phyloP scores from a whole-genome alignment of 2,113 vertebrate species.

The Scytalopus superciliaris region DNA sequence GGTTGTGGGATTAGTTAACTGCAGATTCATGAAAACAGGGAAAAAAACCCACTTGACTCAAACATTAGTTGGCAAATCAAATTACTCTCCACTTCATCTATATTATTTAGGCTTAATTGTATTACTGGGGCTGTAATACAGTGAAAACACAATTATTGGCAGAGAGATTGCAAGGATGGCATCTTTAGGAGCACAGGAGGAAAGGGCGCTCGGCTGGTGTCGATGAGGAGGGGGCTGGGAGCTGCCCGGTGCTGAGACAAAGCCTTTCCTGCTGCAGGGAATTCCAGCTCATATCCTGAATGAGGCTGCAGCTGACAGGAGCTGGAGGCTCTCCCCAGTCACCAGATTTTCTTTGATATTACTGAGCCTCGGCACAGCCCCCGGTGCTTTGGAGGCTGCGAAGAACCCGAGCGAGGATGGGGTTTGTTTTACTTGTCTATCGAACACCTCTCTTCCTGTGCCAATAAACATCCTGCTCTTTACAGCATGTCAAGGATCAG shows the following conservation, averaged over 20 bases:
- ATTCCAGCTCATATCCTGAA: background rate
- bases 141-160: constrained; percentile 42
- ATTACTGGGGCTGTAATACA: constrained; percentile 39
- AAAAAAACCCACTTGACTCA: background rate
- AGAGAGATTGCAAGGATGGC: constrained; percentile 29
- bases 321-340: background rate
- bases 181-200: background rate
- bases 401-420: fast-evolving
- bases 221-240: background rate
- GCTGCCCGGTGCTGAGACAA: background rate
- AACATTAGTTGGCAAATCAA: constrained; percentile 35
- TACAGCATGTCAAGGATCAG: background rate
- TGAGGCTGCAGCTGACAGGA: background rate
- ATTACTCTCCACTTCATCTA: constrained; percentile 38
- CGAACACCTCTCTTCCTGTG: background rate
- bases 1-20: background rate
- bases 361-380: background rate
- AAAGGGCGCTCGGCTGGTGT: background rate
- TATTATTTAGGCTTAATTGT: constrained; percentile 58
- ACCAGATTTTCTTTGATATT: background rate
- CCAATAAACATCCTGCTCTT: background rate
- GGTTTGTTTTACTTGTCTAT: background rate
- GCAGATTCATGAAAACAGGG: background rate
- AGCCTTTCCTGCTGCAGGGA: background rate
- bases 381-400: background rate